These are phyloP conservation scores for Hesperia comma DNA, from an alignment of 2,888 invertebrate species.

Conservation along the genomic window DNA sequence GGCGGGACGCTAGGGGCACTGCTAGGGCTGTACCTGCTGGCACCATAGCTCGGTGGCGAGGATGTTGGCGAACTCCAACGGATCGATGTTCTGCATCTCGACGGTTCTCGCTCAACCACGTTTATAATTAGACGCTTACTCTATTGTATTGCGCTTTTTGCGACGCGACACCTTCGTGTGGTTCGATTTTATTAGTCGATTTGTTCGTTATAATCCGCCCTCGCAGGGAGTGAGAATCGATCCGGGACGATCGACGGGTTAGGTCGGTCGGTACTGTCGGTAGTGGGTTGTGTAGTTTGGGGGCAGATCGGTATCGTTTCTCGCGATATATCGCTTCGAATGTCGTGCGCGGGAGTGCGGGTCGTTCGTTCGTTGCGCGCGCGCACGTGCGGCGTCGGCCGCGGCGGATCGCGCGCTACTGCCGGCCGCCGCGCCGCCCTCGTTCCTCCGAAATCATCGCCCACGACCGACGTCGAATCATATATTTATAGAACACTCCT, in stretches of 20 bases:
- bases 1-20: background rate
- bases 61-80: slow-evolving; percentile 93
- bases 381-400: slow-evolving; percentile 81
- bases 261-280: slow-evolving; percentile 2
- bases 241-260: slow-evolving; percentile 50
- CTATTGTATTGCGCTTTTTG: slow-evolving; percentile 84
- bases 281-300: slow-evolving; percentile 48
- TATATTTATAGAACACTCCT: slow-evolving; percentile 83
- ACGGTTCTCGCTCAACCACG: slow-evolving; percentile 72
- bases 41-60: slow-evolving; percentile 93
- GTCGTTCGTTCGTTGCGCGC: slow-evolving; percentile 84
- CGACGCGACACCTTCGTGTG: slow-evolving; percentile 82
- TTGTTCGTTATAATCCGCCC: slow-evolving; percentile 82
- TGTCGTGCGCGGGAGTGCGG: slow-evolving; percentile 79
- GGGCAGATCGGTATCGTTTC: slow-evolving; percentile 66
- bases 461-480: slow-evolving; percentile 79
- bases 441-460: slow-evolving; percentile 76
- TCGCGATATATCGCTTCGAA: slow-evolving; percentile 64
- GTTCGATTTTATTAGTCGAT: slow-evolving; percentile 82
- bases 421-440: slow-evolving; percentile 62
- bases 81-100: slow-evolving; percentile 87
- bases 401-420: slow-evolving; percentile 83
- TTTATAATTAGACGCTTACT: slow-evolving; percentile 83
- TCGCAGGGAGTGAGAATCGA: slow-evolving; percentile 69
- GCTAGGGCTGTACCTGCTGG: slow-evolving; percentile 86